Percentiles rank a stretch among this genome's conserved stretches.
Evolutionary conservation across 2,797 vertebrate genomes (phyloP).

Genomic region (Denticeps clupeoides): DNA sequence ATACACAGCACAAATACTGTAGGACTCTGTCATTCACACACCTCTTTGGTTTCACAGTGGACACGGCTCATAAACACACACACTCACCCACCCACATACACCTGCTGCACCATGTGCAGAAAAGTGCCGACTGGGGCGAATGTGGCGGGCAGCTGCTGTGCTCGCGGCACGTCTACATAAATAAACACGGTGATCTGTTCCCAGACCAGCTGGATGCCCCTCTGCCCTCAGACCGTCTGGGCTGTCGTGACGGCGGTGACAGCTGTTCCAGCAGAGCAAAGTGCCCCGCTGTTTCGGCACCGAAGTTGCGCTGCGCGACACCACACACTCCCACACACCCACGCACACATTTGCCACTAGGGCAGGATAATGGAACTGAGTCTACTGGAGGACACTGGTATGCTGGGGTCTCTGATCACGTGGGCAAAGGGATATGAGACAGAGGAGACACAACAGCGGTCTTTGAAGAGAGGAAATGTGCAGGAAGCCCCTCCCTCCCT

Average conservation of each 20-base stretch:
- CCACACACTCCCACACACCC: too few relatives aligned
- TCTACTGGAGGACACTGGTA: constrained; percentile 31
- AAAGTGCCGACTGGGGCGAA: constrained; percentile 8
- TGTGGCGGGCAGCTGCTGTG: constrained; percentile 4
- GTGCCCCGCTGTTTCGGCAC: too few relatives aligned
- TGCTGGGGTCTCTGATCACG: constrained; percentile 14
- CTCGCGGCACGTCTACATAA: neutral
- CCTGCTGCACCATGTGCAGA: constrained; percentile 7
- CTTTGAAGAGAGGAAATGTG: constrained; percentile 28
- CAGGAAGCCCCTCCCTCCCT: constrained; percentile 10
- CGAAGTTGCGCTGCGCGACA: too few relatives aligned
- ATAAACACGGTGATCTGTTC: constrained; percentile 2
- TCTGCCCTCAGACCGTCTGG: neutral
- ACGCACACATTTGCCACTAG: too few relatives aligned
- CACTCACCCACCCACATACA: constrained; percentile 6
- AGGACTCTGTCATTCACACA: neutral
- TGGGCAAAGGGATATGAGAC: constrained; percentile 13
- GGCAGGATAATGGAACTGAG: constrained; percentile 29
- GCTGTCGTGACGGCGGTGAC: neutral
- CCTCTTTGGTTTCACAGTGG: neutral
- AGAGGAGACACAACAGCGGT: neutral
- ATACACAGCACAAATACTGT: neutral
- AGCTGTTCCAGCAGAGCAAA: too few relatives aligned
- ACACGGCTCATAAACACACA: neutral
- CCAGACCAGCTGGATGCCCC: neutral